These are phyloP conservation scores for Patagioenas fasciata DNA, from an alignment of 2,113 vertebrate genomes.

Conservation along the genomic window DNA sequence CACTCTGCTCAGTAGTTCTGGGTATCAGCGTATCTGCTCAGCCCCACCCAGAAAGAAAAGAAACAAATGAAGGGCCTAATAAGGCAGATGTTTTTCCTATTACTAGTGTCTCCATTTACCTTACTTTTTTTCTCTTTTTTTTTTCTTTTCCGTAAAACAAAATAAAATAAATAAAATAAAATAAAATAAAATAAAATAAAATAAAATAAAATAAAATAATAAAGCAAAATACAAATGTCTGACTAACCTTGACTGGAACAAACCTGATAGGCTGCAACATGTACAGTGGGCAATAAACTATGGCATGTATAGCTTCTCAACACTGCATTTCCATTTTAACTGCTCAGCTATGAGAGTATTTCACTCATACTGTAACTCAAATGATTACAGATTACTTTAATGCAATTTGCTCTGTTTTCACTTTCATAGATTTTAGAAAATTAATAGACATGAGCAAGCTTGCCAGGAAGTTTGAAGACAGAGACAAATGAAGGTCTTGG, in stretches of 20 bases:
- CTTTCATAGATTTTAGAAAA: conserved; percentile 64
- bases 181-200: too few relatives aligned
- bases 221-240: background rate
- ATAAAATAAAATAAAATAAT: too few relatives aligned
- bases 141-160: background rate
- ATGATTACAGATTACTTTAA: conserved; percentile 72
- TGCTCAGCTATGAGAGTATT: conserved; percentile 52
- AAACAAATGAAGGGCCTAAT: background rate
- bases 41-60: background rate
- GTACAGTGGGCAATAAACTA: conserved; percentile 49
- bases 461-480: conserved; percentile 66
- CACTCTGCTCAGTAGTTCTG: background rate
- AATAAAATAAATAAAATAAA: too few relatives aligned
- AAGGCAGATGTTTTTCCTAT: background rate
- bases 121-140: background rate
- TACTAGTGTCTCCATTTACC: background rate
- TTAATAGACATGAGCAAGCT: conserved; percentile 62
- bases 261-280: background rate
- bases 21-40: background rate
- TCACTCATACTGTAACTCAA: conserved; percentile 61
- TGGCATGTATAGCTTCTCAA: background rate
- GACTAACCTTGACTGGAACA: conserved; percentile 44
- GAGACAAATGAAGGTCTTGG: conserved; percentile 67
- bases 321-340: conserved; percentile 58
- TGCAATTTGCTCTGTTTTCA: conserved; percentile 55